Evolutionary conservation across 2,113 vertebrate genomes (phyloP).

Genomic region (Lepus americanus): DNA sequence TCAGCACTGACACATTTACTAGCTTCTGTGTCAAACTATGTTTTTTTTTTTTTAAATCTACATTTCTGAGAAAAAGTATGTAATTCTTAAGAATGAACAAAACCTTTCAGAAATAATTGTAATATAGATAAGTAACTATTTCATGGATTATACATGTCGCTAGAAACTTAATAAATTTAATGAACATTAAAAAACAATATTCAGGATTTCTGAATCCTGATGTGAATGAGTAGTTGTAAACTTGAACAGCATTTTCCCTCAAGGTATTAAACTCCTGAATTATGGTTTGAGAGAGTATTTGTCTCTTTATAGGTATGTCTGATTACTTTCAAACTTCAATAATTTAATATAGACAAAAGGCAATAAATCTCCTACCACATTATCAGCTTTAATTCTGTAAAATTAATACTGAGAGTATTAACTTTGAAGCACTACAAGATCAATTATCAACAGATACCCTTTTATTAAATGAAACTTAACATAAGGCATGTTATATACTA

Average conservation of each 20-base stretch:
- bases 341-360: neutral
- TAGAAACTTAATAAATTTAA: slow-evolving; percentile 37
- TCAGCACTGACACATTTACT: neutral
- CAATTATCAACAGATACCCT: neutral
- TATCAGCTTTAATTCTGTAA: slow-evolving; percentile 12
- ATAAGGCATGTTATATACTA: neutral
- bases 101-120: slow-evolving; percentile 31
- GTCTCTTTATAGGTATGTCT: slow-evolving; percentile 7
- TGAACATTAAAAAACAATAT: slow-evolving; percentile 32
- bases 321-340: neutral
- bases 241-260: slow-evolving; percentile 32
- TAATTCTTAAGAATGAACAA: slow-evolving; percentile 50
- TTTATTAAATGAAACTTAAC: slow-evolving; percentile 22
- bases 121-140: slow-evolving; percentile 14
- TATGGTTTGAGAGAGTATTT: neutral
- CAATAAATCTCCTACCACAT: neutral
- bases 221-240: slow-evolving; percentile 28
- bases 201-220: slow-evolving; percentile 6
- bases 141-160: neutral
- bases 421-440: neutral
- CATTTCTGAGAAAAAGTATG: slow-evolving; percentile 47
- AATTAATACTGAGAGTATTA: neutral
- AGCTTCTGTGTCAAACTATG: neutral
- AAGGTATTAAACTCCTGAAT: slow-evolving; percentile 32
- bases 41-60: neutral